Percentiles rank a stretch among this genome's conserved stretches.
Conservation (phyloP, 2,113 vertebrate genomes). For the Mionectes macconnelli region DNA sequence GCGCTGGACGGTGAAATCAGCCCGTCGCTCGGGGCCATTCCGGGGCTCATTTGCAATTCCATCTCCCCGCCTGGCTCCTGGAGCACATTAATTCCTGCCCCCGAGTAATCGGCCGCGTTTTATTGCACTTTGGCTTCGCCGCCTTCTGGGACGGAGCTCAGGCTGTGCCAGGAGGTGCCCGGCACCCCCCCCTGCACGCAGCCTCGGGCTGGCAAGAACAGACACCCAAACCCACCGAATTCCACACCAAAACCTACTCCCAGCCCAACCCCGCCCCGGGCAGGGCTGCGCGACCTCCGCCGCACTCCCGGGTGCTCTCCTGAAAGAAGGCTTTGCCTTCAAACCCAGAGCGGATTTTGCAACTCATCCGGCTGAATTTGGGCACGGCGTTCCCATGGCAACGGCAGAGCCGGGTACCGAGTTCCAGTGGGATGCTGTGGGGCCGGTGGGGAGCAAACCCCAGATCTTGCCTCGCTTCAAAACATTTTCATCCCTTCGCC, state of each 20-base stretch:
- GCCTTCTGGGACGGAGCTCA: not conserved
- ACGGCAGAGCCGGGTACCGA: not conserved
- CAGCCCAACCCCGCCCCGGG: not conserved
- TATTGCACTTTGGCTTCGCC: not conserved
- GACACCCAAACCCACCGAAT: not conserved
- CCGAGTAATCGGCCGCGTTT: not conserved
- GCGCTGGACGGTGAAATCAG: not conserved
- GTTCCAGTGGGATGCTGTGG: not conserved
- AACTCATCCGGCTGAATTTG: not conserved
- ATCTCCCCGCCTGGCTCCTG: not conserved
- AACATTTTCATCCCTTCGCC: not conserved
- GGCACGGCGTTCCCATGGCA: constrained; percentile 16
- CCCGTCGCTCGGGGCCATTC: not conserved
- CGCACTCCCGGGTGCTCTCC: not conserved
- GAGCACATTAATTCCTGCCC: not conserved
- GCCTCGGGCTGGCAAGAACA: not conserved
- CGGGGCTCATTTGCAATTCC: not conserved
- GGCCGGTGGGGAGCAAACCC: not conserved
- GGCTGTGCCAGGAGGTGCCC: not conserved
- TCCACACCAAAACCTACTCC: not conserved
- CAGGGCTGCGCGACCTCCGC: not conserved
- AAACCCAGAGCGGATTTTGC: not conserved
- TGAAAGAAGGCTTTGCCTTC: not conserved
- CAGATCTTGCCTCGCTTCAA: accelerated
- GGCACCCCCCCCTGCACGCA: not conserved